Base-by-base conservation (phyloP, 2,113 vertebrate species). In the Pandion haliaetus region DNA sequence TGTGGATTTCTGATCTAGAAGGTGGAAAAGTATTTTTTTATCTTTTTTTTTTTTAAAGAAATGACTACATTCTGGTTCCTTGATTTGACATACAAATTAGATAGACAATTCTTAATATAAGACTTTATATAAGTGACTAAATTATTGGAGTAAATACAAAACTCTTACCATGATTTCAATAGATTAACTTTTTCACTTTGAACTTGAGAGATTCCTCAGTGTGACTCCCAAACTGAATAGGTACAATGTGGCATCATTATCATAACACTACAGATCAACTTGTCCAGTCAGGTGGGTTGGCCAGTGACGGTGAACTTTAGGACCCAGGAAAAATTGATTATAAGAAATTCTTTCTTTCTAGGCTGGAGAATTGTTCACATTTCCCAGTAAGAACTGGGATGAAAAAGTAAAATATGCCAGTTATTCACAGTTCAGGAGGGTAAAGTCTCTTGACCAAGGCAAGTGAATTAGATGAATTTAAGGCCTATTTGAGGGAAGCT, bases 201-300 rank as follows among this genome's bases (percentile, higher is more conserved):
- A 90, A 9, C 12, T 87, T 55, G 4, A 70, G 49, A 42, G 14
- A 69, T 70, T 80, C 18, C n/a, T 65, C 17, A 3, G 26, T 17
- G 21, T 62, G 17, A 18, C 61, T 90, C 28, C 40, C 42, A 61
- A 40, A 23, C 18, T 25, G 55, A n/a, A 31, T 32, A 59, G 38
- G 65, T 42, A 25, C 36, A 50, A 25, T 13, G 57, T 49, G 55
- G 3, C 8, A 0, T 32, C 0, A 0, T 59, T 55, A 20, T 13
- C 10, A 2, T 65, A 58, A 21, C 38, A 6, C 54, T 31, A 28
- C 25, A 78, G 63, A 42, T 8, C 23, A 69, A 3, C 44, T 47
- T 84, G n/a, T 49, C 50, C 40, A 29, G 42, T 40, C 7, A 49
- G 86, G 6, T 73, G 15, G 31, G 5, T 12, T 79, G 28, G 9